phyloP scores from a whole-genome alignment of 2,113 vertebrate genomes.

The Neodontobutis hainanensis region DNA sequence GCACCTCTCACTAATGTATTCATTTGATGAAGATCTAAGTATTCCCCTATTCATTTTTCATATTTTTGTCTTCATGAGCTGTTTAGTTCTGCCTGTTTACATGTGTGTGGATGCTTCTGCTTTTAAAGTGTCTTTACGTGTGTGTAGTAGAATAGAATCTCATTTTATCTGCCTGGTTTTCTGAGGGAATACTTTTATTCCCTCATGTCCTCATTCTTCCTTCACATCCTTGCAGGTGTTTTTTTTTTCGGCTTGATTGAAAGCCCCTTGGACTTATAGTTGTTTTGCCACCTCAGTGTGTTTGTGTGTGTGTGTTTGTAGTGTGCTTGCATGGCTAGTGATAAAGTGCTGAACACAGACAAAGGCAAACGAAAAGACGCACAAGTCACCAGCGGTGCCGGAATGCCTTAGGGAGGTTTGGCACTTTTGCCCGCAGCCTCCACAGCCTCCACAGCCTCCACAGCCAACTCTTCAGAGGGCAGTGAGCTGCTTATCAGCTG shows the following conservation, averaged over 20 bases:
- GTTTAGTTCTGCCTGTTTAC: conserved; percentile 24
- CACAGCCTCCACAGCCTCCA: conserved; percentile 3
- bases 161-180: conserved; percentile 37
- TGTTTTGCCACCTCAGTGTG: conserved; percentile 42
- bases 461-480: conserved; percentile 46
- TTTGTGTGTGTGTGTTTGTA: conserved; percentile 18
- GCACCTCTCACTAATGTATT: conserved; percentile 55
- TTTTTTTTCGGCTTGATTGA: conserved; percentile 54
- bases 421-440: conserved; percentile 29
- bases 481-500: conserved; percentile 57
- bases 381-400: conserved; percentile 9
- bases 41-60: conserved; percentile 41
- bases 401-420: conserved; percentile 43
- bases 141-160: conserved; percentile 28
- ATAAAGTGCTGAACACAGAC: conserved; percentile 32
- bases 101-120: conserved; percentile 12
- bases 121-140: conserved; percentile 26
- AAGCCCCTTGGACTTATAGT: conserved; percentile 53
- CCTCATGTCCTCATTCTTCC: conserved; percentile 60
- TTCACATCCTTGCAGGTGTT: conserved; percentile 69
- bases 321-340: conserved; percentile 16
- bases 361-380: conserved; percentile 34
- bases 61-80: conserved; percentile 23
- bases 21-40: conserved; percentile 54
- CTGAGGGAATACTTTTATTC: conserved; percentile 42